Conservation (phyloP, 1,140 invertebrate genomes). For the Mylabris phalerata region DNA sequence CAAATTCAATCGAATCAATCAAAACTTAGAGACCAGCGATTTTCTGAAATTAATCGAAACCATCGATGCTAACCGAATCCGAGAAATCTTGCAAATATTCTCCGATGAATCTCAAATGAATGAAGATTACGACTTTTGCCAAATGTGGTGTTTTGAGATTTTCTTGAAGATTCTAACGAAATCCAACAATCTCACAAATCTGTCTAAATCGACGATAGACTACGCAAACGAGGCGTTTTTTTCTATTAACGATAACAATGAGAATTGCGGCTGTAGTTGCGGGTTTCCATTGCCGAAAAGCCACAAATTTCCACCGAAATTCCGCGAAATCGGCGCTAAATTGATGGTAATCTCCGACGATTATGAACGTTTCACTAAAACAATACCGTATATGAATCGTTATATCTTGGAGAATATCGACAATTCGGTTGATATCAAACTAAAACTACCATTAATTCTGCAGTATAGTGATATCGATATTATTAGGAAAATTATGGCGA, state of each 20-base stretch:
- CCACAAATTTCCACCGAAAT: constrained; percentile 19
- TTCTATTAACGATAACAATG: constrained; percentile 14
- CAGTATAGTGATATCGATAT: constrained; percentile 33
- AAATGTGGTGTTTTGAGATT: constrained; percentile 4
- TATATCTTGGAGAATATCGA: constrained; percentile 17
- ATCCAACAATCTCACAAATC: constrained; percentile 21
- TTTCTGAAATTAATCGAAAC: constrained; percentile 9
- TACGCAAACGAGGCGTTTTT: constrained; percentile 28
- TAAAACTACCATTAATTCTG: constrained; percentile 29
- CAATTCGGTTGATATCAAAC: constrained; percentile 14
- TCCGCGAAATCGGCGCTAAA: constrained; percentile 24
- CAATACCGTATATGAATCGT: constrained; percentile 33
- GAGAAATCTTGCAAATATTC: background rate
- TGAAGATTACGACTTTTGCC: background rate
- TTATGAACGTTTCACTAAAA: constrained; percentile 19
- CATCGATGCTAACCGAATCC: no score
- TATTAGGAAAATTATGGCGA: constrained; percentile 21
- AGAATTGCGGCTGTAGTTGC: constrained; percentile 28
- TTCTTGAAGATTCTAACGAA: constrained; percentile 19
- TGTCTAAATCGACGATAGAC: constrained; percentile 16
- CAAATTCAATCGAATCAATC: constrained; percentile 26
- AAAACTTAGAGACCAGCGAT: constrained; percentile 23
- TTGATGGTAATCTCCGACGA: constrained; percentile 20
- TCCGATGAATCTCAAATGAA: background rate
- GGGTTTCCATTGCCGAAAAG: constrained; percentile 35